Evolutionary conservation across 1,140 invertebrate species (phyloP).

Genomic region (Caenorhabditis inopinata): DNA sequence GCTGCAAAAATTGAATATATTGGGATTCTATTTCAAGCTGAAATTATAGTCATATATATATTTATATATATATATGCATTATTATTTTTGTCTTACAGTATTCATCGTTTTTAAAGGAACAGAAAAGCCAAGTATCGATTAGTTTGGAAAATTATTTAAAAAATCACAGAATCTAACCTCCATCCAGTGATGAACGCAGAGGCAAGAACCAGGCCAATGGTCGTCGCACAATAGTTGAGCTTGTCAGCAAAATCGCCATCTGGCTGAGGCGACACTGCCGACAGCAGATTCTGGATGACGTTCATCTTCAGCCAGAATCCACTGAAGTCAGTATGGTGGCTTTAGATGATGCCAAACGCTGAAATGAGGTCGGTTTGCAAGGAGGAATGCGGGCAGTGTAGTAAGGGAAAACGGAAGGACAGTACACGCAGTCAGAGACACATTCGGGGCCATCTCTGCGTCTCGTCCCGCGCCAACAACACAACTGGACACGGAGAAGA

Average conservation of each 20-base stretch:
- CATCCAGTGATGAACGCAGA: constrained; percentile 65
- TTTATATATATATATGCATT: too few relatives aligned
- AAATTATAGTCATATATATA: too few relatives aligned
- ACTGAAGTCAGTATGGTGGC: background rate
- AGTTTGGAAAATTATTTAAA: too few relatives aligned
- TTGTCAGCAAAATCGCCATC: constrained; percentile 63
- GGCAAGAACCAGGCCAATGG: constrained; percentile 58
- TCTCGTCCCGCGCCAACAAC: constrained; percentile 1
- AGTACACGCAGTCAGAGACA: constrained; percentile 13
- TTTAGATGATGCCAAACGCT: background rate
- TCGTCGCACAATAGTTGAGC: constrained; percentile 63
- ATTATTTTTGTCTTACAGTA: too few relatives aligned
- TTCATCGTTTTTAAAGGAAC: too few relatives aligned
- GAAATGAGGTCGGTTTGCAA: background rate
- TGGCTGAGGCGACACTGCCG: constrained; percentile 62
- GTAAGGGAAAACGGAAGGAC: constrained; percentile 25
- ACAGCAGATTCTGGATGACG: constrained; percentile 58
- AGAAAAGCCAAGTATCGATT: background rate
- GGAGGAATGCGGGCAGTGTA: background rate
- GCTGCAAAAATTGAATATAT: constrained; percentile 37
- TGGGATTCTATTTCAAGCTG: too few relatives aligned
- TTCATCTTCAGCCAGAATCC: constrained; percentile 54
- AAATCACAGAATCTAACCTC: constrained; percentile 55
- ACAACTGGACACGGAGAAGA: background rate
- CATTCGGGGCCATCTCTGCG: constrained; percentile 17